Evolutionary conservation across 1,140 invertebrate species (phyloP), one percentile per base, ranked within the genome.

Genomic region (Stenopsyche tienmushanensis): DNA sequence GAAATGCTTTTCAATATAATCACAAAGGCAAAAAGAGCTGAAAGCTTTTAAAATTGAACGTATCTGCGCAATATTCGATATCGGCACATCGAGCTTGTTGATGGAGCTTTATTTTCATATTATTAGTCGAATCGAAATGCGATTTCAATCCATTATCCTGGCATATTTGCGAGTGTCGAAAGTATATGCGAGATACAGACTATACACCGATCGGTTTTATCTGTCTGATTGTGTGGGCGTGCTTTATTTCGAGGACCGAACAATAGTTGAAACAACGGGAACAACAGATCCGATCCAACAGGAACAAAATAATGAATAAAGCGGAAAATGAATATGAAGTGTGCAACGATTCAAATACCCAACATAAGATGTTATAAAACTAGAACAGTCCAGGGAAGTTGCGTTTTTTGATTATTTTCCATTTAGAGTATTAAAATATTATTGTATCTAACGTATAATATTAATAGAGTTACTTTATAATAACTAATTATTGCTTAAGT

Each of bases 21-120:
- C 26, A 39, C 18, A 18, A 17, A 25, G 29, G 50, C 21, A 17
- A 57, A 54, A 54, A 23, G 7, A 10, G 18, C 39, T 17, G 39
- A 58, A 47, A 60, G 58, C 58, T 78, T 78, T 79, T 73, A 75
- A 78, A 57, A 77, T 77, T 77, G 73, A 76, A 47, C 13, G 76
- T 42, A 79, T 75, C 75, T 78, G 78, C 78, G 77, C 76, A 78
- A 79, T 80, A 79, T 80, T 77, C 75, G 65, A 80, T 80, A 79
- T 79, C 78, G 78, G 79, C 75, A 75, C 78, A 79, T 78, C 78
- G 76, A 76, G 65, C 73, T n/a, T n/a, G 72, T 73, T 73, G 77
- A 73, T 76, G 77, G 76, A 69, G 76, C 77, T 76, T 75, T 76
- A 79, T 80, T 78, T 78, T 77, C 77, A 78, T 79, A 78, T 78